These are phyloP conservation scores for Coecobrya sp. DNA, from an alignment of 2,888 invertebrate genomes.

Conservation along the genomic window DNA sequence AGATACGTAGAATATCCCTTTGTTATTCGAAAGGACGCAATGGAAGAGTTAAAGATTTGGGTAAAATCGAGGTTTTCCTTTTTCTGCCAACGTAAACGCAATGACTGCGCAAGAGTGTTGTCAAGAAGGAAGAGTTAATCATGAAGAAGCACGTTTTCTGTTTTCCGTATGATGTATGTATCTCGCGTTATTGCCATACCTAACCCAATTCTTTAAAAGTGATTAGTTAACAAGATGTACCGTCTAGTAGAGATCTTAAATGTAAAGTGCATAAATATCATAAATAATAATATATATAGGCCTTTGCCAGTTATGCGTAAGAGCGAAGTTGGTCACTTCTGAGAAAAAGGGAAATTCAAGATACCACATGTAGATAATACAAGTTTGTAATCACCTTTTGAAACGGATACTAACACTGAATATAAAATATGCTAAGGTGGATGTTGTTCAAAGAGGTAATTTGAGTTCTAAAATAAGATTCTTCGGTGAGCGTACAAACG, in stretches of 20 bases:
- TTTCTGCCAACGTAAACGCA: not conserved
- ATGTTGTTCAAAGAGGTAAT: no score
- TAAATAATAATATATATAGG: not conserved
- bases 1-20: constrained; percentile 12
- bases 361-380: not conserved
- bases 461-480: not conserved
- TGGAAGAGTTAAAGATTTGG: constrained; percentile 27
- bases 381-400: not conserved
- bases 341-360: constrained; percentile 36
- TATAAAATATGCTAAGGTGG: not conserved
- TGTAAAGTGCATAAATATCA: not conserved
- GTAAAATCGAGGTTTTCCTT: constrained; percentile 48
- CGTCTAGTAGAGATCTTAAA: no score
- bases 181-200: not conserved
- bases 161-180: not conserved
- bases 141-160: constrained; percentile 24
- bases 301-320: not conserved
- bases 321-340: not conserved
- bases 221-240: not conserved
- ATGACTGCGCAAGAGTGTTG: constrained; percentile 8
- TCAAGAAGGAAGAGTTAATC: constrained; percentile 57
- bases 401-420: not conserved
- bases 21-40: constrained; percentile 22
- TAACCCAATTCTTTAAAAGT: constrained; percentile 38
- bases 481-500: not conserved